Conservation (phyloP, 2,888 invertebrate species). For the Peribatodes rhomboidaria region DNA sequence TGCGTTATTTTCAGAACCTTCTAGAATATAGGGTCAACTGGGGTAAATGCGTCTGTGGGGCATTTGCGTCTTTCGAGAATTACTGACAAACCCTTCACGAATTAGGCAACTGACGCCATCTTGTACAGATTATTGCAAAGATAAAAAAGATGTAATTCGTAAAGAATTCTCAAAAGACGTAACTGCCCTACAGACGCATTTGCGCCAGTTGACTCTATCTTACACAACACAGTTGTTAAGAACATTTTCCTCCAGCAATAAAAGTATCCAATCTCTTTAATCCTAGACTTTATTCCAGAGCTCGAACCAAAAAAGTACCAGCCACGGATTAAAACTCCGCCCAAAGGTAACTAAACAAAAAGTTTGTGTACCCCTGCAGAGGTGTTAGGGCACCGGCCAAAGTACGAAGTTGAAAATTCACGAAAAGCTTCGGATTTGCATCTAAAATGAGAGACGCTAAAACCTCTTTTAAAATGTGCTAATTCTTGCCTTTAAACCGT, state of each 20-base stretch:
- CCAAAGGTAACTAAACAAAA: conserved; percentile 33
- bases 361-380: conserved; percentile 25
- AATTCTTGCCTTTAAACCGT: conserved; percentile 64
- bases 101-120: no score
- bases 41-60: no score
- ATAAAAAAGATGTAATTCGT: no score
- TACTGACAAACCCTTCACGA: no score
- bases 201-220: no score
- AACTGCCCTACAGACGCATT: no score
- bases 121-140: no score
- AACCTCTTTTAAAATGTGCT: conserved; percentile 71
- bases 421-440: conserved; percentile 71
- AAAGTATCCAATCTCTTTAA: background rate
- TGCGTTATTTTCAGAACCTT: no score
- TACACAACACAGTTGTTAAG: background rate
- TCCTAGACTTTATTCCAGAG: conserved; percentile 14
- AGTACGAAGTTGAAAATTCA: conserved; percentile 44
- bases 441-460: conserved; percentile 70
- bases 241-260: background rate
- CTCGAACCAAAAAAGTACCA: conserved; percentile 16
- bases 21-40: no score
- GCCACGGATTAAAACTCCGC: conserved; percentile 10
- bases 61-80: no score
- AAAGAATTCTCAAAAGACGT: no score
- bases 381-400: conserved; percentile 34